Evolutionary conservation across 2,113 vertebrate genomes (phyloP).

Genomic region (Myrmecobius fasciatus): DNA sequence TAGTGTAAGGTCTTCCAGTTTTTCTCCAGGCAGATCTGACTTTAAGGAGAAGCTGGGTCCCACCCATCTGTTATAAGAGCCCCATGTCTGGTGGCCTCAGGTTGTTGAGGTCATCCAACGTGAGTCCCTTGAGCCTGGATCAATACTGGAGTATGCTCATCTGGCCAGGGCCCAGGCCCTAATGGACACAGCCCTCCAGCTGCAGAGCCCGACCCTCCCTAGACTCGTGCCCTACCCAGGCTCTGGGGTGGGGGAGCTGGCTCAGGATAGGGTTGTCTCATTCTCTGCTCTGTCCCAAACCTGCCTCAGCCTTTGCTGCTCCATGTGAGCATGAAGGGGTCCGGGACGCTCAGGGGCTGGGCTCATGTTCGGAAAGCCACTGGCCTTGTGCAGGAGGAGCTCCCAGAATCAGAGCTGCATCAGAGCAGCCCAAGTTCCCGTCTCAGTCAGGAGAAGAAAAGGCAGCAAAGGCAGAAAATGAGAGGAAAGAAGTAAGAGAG

Average conservation of each 20-base stretch:
- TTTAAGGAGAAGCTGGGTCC: background rate
- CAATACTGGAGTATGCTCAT: background rate
- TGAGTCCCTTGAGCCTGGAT: background rate
- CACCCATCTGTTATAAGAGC: background rate
- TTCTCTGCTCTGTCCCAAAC: background rate
- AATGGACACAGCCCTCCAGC: constrained; percentile 1
- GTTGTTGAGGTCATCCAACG: background rate
- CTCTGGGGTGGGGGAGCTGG: background rate
- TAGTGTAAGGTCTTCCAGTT: background rate
- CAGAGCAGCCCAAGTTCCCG: background rate
- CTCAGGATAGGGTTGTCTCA: background rate
- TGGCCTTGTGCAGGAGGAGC: background rate
- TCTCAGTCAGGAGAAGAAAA: background rate
- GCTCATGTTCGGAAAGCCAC: background rate
- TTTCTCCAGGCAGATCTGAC: background rate
- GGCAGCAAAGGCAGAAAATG: background rate
- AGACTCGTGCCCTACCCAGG: background rate
- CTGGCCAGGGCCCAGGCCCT: background rate
- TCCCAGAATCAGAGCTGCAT: background rate
- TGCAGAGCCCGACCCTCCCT: background rate
- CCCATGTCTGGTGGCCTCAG: background rate
- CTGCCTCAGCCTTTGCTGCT: background rate
- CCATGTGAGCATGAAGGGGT: background rate
- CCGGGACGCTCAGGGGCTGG: background rate
- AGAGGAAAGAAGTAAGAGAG: background rate